These are phyloP conservation scores for Pangasianodon hypophthalmus DNA, from an alignment of 2,113 vertebrate genomes.

Conservation along the genomic window DNA sequence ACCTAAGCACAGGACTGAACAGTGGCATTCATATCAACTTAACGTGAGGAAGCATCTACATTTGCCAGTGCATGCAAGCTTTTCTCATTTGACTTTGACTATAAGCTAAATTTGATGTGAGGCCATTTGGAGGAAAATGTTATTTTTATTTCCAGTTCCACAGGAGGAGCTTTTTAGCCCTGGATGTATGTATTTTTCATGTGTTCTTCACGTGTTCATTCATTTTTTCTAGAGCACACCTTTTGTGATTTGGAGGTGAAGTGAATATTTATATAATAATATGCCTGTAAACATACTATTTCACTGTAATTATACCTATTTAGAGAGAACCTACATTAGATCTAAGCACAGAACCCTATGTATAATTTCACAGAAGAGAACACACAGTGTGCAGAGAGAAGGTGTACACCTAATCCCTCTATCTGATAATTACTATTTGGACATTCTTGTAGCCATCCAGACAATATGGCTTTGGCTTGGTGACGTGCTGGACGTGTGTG, in stretches of 20 bases:
- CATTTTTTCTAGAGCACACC: no score
- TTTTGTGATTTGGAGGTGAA: no score
- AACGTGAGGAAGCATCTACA: no score
- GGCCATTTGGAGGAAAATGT: neutral
- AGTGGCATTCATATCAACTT: no score
- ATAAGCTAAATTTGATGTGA: neutral
- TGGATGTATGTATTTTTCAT: no score
- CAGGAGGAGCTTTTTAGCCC: no score
- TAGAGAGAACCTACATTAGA: neutral
- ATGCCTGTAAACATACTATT: no score
- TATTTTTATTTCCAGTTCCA: no score
- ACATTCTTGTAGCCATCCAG: neutral
- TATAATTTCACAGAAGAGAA: neutral
- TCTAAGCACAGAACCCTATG: neutral
- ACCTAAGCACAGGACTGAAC: neutral
- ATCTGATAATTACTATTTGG: slow-evolving; percentile 1
- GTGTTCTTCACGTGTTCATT: no score
- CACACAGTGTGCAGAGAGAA: neutral
- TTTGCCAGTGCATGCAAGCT: no score
- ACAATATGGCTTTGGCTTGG: neutral
- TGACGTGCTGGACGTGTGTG: neutral
- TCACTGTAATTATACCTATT: neutral
- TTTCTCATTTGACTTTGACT: neutral
- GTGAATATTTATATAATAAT: no score
- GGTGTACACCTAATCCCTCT: neutral